These are phyloP conservation scores for Mya arenaria DNA, from an alignment of 1,140 invertebrate species.

Conservation along the genomic window DNA sequence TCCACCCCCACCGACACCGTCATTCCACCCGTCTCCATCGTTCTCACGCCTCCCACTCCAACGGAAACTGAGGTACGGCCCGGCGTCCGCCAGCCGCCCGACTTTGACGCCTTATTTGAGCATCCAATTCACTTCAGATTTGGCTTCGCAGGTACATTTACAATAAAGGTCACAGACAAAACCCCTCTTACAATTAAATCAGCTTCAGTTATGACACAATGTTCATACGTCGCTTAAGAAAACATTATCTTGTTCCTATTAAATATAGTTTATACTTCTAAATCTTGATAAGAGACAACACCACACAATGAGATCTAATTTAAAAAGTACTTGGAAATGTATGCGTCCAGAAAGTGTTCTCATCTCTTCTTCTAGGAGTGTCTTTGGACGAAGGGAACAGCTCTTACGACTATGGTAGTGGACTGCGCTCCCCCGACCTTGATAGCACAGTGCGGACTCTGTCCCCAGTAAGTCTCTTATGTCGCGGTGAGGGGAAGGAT, in stretches of 20 bases:
- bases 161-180: background rate
- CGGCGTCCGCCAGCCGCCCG: background rate
- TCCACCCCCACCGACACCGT: background rate
- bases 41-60: background rate
- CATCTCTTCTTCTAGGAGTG: background rate
- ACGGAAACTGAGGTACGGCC: background rate
- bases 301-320: background rate
- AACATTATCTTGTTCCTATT: background rate
- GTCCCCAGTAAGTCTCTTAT: background rate
- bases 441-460: background rate
- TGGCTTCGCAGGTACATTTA: conserved; percentile 10
- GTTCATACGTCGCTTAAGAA: background rate
- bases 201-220: background rate
- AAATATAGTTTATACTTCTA: background rate
- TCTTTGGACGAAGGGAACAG: conserved; percentile 31
- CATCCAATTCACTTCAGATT: conserved; percentile 2
- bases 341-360: background rate
- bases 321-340: background rate
- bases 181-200: background rate
- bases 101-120: conserved; percentile 15
- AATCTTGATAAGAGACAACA: background rate
- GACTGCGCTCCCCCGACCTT: background rate
- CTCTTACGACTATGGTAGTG: too few relatives aligned
- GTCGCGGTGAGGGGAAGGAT: background rate
- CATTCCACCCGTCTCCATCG: background rate